Evolutionary conservation across 2,888 invertebrate species (phyloP).

Genomic region (Melanchra persicariae): DNA sequence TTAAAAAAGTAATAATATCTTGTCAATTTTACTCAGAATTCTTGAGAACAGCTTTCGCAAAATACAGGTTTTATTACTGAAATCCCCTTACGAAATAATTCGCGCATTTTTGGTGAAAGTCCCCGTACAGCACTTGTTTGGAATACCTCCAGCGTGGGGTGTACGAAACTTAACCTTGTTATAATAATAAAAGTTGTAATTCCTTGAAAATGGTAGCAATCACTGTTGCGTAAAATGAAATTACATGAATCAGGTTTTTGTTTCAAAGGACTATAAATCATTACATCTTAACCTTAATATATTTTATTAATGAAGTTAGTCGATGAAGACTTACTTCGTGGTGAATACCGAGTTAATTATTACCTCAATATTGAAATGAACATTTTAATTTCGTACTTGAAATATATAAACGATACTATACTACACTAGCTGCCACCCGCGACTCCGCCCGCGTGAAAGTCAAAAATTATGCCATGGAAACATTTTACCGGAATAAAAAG

Average conservation of each 20-base stretch:
- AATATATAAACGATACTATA: neutral
- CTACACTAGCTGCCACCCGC: too few species aligned
- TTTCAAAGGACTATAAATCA: constrained; percentile 39
- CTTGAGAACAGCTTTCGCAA: neutral
- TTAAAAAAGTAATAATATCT: too few species aligned
- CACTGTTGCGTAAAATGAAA: constrained; percentile 50
- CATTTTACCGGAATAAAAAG: too few species aligned
- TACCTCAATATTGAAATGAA: neutral
- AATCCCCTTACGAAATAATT: constrained; percentile 39
- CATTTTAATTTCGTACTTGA: neutral
- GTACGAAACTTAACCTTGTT: constrained; percentile 52
- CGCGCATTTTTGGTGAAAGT: constrained; percentile 56
- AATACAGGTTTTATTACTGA: constrained; percentile 27
- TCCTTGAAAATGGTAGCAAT: constrained; percentile 60
- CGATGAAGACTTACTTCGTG: neutral
- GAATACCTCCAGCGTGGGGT: constrained; percentile 23
- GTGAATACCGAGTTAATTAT: neutral
- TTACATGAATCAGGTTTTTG: constrained; percentile 42
- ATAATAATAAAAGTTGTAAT: constrained; percentile 59
- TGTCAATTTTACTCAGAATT: neutral
- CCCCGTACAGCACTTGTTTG: constrained; percentile 23
- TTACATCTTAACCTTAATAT: neutral
- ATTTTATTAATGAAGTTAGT: neutral
- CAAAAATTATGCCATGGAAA: too few species aligned
- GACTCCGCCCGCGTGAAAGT: too few species aligned